A percentile compares a stretch with the other conserved stretches of the same genome.
Evolutionary conservation across 2,113 vertebrate genomes (phyloP).

Genomic region (Acanthisitta chloris): DNA sequence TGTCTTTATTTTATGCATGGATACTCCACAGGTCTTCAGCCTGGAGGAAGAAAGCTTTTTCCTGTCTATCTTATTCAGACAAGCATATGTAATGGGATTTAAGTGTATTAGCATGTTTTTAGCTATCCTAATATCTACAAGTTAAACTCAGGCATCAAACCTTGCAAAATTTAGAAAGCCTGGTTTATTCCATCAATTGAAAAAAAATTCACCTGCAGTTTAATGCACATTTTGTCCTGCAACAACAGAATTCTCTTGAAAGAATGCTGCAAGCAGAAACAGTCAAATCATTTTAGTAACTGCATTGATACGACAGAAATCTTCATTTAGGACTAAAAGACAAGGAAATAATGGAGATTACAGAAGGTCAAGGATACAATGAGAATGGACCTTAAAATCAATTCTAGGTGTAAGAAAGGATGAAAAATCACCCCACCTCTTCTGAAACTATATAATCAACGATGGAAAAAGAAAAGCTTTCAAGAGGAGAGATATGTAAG

Average conservation of each 20-base stretch:
- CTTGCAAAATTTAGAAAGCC: neutral
- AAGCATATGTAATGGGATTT: neutral
- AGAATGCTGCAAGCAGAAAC: neutral
- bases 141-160: neutral
- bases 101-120: neutral
- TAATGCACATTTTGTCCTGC: neutral
- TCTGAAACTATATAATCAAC: neutral
- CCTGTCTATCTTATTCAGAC: neutral
- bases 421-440: neutral
- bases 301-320: neutral
- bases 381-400: neutral
- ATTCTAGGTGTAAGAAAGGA: neutral
- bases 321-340: neutral
- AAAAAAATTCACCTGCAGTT: neutral
- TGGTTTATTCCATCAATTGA: neutral
- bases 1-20: neutral
- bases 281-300: neutral
- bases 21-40: neutral
- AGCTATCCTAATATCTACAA: neutral
- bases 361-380: neutral
- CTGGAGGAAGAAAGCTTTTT: neutral
- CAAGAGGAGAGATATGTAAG: neutral
- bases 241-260: slow-evolving; percentile 6
- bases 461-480: neutral
- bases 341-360: neutral